Evolutionary conservation across 2,888 invertebrate genomes (phyloP).

Genomic region (Eurytoma californica): DNA sequence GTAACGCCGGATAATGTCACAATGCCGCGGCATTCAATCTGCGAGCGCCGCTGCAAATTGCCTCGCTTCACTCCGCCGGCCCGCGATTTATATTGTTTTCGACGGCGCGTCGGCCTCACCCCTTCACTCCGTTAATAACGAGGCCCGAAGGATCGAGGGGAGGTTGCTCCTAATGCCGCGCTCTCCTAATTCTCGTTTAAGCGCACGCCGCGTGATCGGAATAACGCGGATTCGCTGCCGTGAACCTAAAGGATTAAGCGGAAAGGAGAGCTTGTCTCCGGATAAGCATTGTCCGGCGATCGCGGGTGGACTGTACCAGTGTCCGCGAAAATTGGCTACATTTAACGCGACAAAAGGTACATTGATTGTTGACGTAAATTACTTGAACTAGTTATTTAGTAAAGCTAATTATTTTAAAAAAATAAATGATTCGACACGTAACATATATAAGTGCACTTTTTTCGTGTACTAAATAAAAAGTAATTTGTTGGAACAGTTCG

Average conservation of each 20-base stretch:
- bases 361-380: too few relatives aligned
- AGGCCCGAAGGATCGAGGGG: neutral
- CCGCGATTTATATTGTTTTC: conserved; percentile 48
- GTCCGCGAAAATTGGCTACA: neutral
- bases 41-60: conserved; percentile 18
- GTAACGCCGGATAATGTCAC: conserved; percentile 27
- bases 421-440: too few relatives aligned
- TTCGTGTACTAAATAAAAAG: too few relatives aligned
- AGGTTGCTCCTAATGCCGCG: conserved; percentile 27
- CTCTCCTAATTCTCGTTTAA: conserved; percentile 39
- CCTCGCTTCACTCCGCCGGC: conserved; percentile 2
- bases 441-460: too few relatives aligned
- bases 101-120: conserved; percentile 7
- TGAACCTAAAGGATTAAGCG: conserved; percentile 15
- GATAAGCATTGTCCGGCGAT: too few relatives aligned
- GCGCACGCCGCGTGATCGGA: conserved; percentile 41
- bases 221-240: conserved; percentile 16
- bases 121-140: neutral
- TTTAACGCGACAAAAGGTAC: too few relatives aligned
- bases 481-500: too few relatives aligned
- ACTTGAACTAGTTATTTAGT: too few relatives aligned
- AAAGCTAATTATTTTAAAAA: too few relatives aligned
- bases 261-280: conserved; percentile 17
- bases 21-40: conserved; percentile 15
- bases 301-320: too few relatives aligned